phyloP scores from a whole-genome alignment of 2,797 vertebrate genomes.

The Karalla daura region DNA sequence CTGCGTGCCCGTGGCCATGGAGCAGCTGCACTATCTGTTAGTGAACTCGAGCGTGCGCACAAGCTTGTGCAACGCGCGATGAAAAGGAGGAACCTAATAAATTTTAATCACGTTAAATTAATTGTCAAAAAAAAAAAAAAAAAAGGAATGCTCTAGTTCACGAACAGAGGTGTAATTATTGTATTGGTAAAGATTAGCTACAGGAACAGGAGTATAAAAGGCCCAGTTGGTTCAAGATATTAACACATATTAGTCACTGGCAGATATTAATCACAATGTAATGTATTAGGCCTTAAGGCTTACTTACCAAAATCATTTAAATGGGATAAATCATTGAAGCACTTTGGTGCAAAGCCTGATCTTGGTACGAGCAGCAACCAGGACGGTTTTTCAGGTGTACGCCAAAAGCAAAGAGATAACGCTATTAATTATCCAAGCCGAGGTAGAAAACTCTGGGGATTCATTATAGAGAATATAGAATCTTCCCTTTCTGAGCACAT shows the following conservation, averaged over 20 bases:
- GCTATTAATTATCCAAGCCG: slow-evolving; percentile 27
- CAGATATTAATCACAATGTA: slow-evolving; percentile 48
- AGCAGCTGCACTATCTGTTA: slow-evolving; percentile 81
- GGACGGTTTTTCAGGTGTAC: slow-evolving; percentile 28
- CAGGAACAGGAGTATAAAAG: slow-evolving; percentile 40
- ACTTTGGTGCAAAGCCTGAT: slow-evolving; percentile 27
- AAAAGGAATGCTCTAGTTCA: slow-evolving; percentile 70
- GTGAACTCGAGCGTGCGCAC: slow-evolving; percentile 78
- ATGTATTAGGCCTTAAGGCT: slow-evolving; percentile 26
- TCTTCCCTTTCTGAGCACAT: slow-evolving; percentile 13
- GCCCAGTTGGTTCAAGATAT: slow-evolving; percentile 42
- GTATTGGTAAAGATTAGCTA: slow-evolving; percentile 65
- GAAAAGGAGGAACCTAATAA: slow-evolving; percentile 70
- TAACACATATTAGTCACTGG: slow-evolving; percentile 36
- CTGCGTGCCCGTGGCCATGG: slow-evolving; percentile 80
- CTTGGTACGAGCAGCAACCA: slow-evolving; percentile 23
- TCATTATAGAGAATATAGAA: slow-evolving; percentile 22
- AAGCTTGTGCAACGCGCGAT: slow-evolving; percentile 72
- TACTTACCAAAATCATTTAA: slow-evolving; percentile 30
- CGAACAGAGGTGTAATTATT: slow-evolving; percentile 70
- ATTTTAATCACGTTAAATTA: slow-evolving; percentile 79
- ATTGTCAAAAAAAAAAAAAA: slow-evolving; percentile 73
- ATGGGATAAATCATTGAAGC: slow-evolving; percentile 14
- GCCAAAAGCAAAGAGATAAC: slow-evolving; percentile 25
- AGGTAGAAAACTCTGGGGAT: slow-evolving; percentile 30